Conservation (phyloP, 2,797 vertebrate species). For the Denticeps clupeoides region DNA sequence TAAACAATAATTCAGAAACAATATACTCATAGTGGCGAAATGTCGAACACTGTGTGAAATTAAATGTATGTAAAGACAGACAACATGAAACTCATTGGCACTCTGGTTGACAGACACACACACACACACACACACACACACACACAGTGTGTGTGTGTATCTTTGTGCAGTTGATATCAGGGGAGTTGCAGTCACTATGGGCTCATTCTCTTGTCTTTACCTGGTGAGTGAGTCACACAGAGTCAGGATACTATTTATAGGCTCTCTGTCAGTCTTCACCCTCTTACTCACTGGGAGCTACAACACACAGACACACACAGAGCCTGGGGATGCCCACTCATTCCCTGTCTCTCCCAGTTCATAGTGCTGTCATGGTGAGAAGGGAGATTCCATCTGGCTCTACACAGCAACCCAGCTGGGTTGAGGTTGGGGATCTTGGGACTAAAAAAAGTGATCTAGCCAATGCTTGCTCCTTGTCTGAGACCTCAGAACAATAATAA, state of each 20-base stretch:
- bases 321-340: slow-evolving; percentile 18
- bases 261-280: slow-evolving; percentile 18
- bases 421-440: not conserved
- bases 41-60: no score
- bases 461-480: no score
- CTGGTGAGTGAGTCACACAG: slow-evolving; percentile 24
- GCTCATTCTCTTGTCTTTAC: not conserved
- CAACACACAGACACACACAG: not conserved
- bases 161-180: not conserved
- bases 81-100: no score
- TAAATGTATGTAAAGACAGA: no score
- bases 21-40: no score
- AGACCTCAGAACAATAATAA: no score
- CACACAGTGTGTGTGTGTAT: not conserved
- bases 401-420: not conserved
- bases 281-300: slow-evolving; percentile 21
- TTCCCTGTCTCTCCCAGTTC: slow-evolving; percentile 4
- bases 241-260: slow-evolving; percentile 28
- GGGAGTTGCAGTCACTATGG: not conserved
- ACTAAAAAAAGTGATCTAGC: no score
- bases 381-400: not conserved
- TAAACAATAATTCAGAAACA: no score
- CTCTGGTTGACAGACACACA: not conserved
- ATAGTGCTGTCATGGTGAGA: slow-evolving; percentile 10
- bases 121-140: not conserved